phyloP scores from a whole-genome alignment of 1,140 invertebrate species.

The Drosophila paulistorum region DNA sequence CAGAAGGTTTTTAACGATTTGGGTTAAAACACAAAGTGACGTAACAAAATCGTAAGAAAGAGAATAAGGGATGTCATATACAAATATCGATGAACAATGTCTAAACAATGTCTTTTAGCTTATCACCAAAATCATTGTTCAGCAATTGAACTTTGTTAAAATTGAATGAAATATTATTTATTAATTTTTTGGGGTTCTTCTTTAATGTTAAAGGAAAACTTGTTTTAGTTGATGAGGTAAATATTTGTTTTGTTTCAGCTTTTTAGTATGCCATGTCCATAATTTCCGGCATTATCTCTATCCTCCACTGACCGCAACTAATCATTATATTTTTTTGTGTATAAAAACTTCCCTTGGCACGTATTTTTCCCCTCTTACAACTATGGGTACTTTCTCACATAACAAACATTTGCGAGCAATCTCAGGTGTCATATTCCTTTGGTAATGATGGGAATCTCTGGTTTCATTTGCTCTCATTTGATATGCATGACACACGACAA shows the following conservation, averaged over 20 bases:
- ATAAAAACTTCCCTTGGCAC: constrained; percentile 1
- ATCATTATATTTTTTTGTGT: not conserved
- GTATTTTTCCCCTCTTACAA: constrained; percentile 4
- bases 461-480: constrained; percentile 41
- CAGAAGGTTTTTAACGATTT: too few species aligned
- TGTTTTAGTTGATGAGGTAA: not conserved
- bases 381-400: not conserved
- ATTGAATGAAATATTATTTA: too few species aligned
- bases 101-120: too few species aligned
- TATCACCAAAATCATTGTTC: too few species aligned
- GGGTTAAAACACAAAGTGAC: too few species aligned
- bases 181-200: too few species aligned
- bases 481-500: constrained; percentile 45
- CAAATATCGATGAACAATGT: too few species aligned
- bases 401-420: constrained; percentile 28
- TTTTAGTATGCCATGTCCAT: constrained; percentile 19
- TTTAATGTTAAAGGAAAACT: not conserved
- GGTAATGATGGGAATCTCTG: constrained; percentile 46
- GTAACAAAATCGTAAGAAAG: too few species aligned
- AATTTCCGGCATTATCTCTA: not conserved
- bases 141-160: too few species aligned
- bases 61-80: too few species aligned
- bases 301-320: not conserved
- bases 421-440: constrained; percentile 62
- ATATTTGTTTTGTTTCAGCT: not conserved